Conservation (phyloP, 2,797 vertebrate genomes). For the Avahi laniger region DNA sequence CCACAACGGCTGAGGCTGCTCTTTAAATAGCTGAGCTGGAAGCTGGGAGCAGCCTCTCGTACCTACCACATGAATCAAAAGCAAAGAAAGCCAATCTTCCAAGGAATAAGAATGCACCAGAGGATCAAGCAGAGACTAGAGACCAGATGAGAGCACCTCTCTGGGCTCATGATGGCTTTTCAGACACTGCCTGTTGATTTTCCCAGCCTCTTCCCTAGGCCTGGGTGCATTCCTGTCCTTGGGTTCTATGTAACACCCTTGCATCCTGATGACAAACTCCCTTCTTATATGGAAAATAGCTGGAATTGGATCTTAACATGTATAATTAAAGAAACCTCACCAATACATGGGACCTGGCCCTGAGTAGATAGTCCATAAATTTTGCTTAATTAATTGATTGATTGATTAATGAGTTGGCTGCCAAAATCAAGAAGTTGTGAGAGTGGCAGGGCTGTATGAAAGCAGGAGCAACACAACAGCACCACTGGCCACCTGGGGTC, state of each 20-base stretch:
- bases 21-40: background rate
- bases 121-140: background rate
- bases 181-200: background rate
- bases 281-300: background rate
- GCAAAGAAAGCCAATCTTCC: background rate
- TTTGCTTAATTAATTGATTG: constrained; percentile 22
- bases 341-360: background rate
- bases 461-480: background rate
- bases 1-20: background rate
- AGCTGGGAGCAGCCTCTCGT: background rate
- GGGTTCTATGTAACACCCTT: background rate
- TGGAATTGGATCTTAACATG: constrained; percentile 7
- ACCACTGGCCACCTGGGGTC: background rate
- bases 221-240: background rate
- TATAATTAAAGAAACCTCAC: constrained; percentile 11
- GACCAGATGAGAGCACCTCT: background rate
- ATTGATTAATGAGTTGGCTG: background rate
- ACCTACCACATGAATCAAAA: background rate
- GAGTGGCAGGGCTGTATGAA: background rate
- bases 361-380: background rate
- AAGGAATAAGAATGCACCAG: constrained; percentile 46
- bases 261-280: background rate
- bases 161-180: background rate
- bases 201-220: background rate
- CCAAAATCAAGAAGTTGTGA: background rate